Evolutionary conservation across 2,113 vertebrate species (phyloP), one percentile per base, ranked within the genome.

Genomic region (Vidua chalybeata): DNA sequence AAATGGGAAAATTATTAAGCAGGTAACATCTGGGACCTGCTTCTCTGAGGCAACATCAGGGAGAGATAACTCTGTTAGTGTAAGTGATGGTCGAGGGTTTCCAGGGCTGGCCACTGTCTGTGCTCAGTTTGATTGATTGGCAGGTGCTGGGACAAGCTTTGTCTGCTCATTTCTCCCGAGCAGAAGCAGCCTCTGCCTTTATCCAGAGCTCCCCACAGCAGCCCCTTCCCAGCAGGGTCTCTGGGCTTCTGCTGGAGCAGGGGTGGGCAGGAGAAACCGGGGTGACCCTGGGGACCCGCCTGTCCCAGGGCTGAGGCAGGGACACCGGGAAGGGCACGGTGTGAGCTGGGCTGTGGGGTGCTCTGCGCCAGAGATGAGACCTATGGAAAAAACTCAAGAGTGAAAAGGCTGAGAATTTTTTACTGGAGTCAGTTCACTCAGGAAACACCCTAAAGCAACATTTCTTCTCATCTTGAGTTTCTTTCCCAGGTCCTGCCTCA

Each of bases 1-100:
- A 94, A 90, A 67, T 2, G 12, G 51, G 76, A 41, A 91, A 78
- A 94, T 97, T 75, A 91, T 95, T 93, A 95, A 95, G 63, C 54
- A 95, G 74, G 52, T 76, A 92, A 92, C 90, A 92, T 87, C 86
- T 90, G 91, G 79, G 91, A 94, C 71, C 66, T 74, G 78, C 71
- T 93, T 92, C 59, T 74, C 74, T 52, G 84, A 89, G 73, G 51
- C 72, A 92, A 39, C 68, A 55, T 30, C 16, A 12, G 73, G 48
- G 79, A 87, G 74, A 72, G 77, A 92, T 85, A 94, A 93, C 89
- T 86, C 39, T 77, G 71, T 85, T 96, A 91, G 90, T 35, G 62
- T 72, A 41, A 93, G 61, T 35, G 64, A 79, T 5, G 3, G 90
- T 2, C 3, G 2, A 71, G 84, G n/a, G 31, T 61, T 87, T 51